phyloP scores from a whole-genome alignment of 2,888 invertebrate genomes.

The Drosophila differens region DNA sequence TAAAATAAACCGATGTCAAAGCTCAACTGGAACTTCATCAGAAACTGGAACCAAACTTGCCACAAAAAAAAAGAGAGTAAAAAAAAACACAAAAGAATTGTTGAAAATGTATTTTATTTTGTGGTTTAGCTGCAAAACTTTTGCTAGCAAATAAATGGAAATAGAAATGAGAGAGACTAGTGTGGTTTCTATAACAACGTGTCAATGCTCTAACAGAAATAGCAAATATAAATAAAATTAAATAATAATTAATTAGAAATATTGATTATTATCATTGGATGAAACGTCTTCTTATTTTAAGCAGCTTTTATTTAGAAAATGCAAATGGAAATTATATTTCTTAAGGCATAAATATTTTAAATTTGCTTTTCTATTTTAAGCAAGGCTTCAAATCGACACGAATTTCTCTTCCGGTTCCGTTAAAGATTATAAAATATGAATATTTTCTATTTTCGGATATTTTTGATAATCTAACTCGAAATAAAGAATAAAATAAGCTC shows the following conservation, averaged over 20 bases:
- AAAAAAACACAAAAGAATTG: constrained; percentile 14
- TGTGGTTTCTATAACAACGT: background rate
- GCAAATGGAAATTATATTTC: background rate
- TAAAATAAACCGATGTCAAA: constrained; percentile 13
- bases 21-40: constrained; percentile 11
- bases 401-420: too few species aligned
- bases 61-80: background rate
- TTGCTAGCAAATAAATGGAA: constrained; percentile 13
- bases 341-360: background rate
- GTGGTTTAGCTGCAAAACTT: constrained; percentile 24
- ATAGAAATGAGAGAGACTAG: background rate
- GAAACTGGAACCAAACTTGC: constrained; percentile 13
- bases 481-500: background rate
- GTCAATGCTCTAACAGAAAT: background rate
- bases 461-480: background rate
- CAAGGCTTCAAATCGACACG: background rate
- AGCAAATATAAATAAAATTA: background rate
- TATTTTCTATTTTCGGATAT: too few species aligned
- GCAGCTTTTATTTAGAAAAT: background rate
- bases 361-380: background rate
- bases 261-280: too few species aligned
- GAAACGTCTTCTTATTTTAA: too few species aligned
- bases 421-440: too few species aligned
- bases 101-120: constrained; percentile 21
- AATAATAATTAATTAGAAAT: too few species aligned